Percentiles rank a stretch among this genome's conserved stretches.
Evolutionary conservation across 1,140 invertebrate species (phyloP).

Genomic region (Trigoniulus corallinus): DNA sequence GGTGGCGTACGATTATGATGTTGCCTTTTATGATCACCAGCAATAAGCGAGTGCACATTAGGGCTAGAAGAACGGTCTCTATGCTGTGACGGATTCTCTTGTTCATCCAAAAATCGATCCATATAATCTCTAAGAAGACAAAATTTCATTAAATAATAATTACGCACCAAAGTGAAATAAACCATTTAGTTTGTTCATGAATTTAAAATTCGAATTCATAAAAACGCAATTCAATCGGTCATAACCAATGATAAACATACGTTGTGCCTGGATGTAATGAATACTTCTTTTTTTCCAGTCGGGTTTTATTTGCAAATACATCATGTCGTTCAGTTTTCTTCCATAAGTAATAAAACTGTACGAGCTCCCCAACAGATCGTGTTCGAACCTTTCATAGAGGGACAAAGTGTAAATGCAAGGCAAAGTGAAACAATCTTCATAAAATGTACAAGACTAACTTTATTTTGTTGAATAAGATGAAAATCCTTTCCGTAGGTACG

Average conservation of each 20-base stretch:
- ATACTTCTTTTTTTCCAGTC: slow-evolving; percentile 75
- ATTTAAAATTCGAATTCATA: not conserved
- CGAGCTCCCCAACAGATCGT: slow-evolving; percentile 86
- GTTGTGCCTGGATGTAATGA: slow-evolving; percentile 59
- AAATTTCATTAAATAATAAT: slow-evolving; percentile 4
- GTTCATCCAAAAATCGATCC: slow-evolving; percentile 68
- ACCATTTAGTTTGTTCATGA: not conserved
- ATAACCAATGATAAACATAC: slow-evolving; percentile 21
- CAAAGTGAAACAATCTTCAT: not conserved
- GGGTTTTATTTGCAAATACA: slow-evolving; percentile 65
- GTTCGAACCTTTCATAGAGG: slow-evolving; percentile 49
- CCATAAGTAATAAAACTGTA: slow-evolving; percentile 98
- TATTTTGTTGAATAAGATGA: slow-evolving; percentile 81
- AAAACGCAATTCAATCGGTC: not conserved
- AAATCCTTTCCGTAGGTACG: slow-evolving; percentile 91
- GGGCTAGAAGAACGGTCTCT: slow-evolving; percentile 22
- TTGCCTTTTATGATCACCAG: slow-evolving; percentile 40
- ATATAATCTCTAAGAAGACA: slow-evolving; percentile 53
- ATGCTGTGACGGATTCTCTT: slow-evolving; percentile 35
- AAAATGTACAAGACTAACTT: slow-evolving; percentile 40
- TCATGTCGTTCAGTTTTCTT: slow-evolving; percentile 97
- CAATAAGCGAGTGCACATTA: slow-evolving; percentile 42
- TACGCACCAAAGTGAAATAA: not conserved
- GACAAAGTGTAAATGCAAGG: not conserved
- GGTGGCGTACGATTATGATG: slow-evolving; percentile 14